Base-by-base conservation (phyloP, 2,888 invertebrate genomes). In the Tetranychus piercei region DNA sequence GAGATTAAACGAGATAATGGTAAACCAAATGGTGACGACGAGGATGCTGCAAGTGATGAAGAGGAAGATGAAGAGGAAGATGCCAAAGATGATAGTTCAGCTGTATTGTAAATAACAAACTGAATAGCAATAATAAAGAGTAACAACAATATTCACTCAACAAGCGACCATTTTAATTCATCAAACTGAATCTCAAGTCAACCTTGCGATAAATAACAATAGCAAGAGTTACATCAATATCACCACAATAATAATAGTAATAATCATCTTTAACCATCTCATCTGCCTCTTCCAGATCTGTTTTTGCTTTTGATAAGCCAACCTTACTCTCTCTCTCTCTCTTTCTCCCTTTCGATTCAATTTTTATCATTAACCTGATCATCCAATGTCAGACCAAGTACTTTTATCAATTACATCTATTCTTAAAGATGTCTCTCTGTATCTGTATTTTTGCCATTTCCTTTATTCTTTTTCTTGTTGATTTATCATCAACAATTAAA, bases 251-350 rank as follows among this genome's bases (percentile, higher is more conserved):
- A 11, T 23, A 18, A 66, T 66, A 66, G n/a, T 23, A 9, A 67
- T 23, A 5, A 69, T 69, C 69, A 20, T 23, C 22, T 20, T 69
- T 6, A 55, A 20, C 69, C 18, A 20, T 66, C n/a, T 66, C 20
- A 66, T 66, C 66, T 20, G 20, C 20, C 20, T 66, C 6, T 18
- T 20, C 66, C 20, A 20, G n/a, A 20, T 66, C n/a, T 18, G n/a
- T 20, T 66, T 66, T 66, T 11, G 18, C 9, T 66, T n/a, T 66
- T 66, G 18, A 20, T 66, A 20, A 65, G 15, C 20, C 66, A 20
- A 18, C 20, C 66, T 66, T 20, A 23, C 22, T 69, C 69, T 69
- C 69, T 69, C 69, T 69, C 69, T 69, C 69, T 69, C 69, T 69
- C 69, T 69, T 22, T 67, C 67, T 45, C 55, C 15, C 55, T 55